phyloP scores from a whole-genome alignment of 2,113 vertebrate genomes.

The Mus musculus region GRCm39 chrX:79820001-79820500 shows the following conservation, averaged over 20 bases:
- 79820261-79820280: neutral
- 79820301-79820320: neutral
- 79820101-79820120: too few species aligned
- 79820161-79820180: too few species aligned
- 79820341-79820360: neutral
- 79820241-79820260: neutral
- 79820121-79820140: too few species aligned
- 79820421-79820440: neutral
- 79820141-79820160: too few species aligned
- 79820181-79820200: too few species aligned
- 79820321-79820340: neutral
- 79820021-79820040: too few species aligned
- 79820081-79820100: too few species aligned
- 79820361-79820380: neutral
- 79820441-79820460: neutral
- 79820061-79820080: too few species aligned
- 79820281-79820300: neutral
- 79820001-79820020: too few species aligned
- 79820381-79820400: neutral
- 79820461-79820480: neutral
- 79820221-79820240: too few species aligned
- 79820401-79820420: neutral
- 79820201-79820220: too few species aligned
- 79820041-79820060: too few species aligned
- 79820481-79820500: neutral